Evolutionary conservation across 2,888 invertebrate species (phyloP), one percentile per base, ranked within the genome.

Genomic region (Hypolimnas misippus): DNA sequence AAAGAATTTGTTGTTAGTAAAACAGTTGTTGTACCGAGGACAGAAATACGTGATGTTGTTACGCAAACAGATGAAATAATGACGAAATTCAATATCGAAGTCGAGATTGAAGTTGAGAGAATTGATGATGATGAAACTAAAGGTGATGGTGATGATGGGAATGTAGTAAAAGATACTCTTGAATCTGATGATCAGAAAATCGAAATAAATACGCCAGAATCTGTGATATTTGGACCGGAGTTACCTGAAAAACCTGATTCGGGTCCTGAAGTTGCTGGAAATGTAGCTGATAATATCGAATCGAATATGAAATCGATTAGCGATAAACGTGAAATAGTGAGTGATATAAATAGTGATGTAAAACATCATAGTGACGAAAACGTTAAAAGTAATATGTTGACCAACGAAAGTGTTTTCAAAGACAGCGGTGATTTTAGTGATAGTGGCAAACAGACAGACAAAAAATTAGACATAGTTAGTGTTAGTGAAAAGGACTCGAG

Each of bases 381-480:
- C 25, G 57, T 46, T 46, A n/a, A 21, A 6, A 46, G 21, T 21
- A n/a, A 49, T 65, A 63, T 62, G 58, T 66, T 61, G 38, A 53
- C 59, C 59, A 67, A 69, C 51, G 67, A 66, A 56, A 57, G 44
- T 19, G 25, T 53, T 55, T 65, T 35, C 33, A 56, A 56, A 49
- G 42, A 40, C 19, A 51, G 57, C 51, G 57, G 59, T 61, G 67
- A 66, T 58, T 50, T 17, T 57, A 65, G 56, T 55, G 35, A 56
- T 33, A 63, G 68, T 65, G 63, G n/a, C n/a, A n/a, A n/a, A n/a
- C n/a, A n/a, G n/a, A n/a, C n/a, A n/a, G n/a, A n/a, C n/a, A n/a
- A n/a, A n/a, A n/a, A n/a, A n/a, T n/a, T 62, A 60, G 61, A 63
- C 25, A 44, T 76, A 61, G 67, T 76, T n/a, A 81, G 75, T 61